Base-by-base conservation (phyloP, 2,797 vertebrate genomes). In the Fratercula arctica region DNA sequence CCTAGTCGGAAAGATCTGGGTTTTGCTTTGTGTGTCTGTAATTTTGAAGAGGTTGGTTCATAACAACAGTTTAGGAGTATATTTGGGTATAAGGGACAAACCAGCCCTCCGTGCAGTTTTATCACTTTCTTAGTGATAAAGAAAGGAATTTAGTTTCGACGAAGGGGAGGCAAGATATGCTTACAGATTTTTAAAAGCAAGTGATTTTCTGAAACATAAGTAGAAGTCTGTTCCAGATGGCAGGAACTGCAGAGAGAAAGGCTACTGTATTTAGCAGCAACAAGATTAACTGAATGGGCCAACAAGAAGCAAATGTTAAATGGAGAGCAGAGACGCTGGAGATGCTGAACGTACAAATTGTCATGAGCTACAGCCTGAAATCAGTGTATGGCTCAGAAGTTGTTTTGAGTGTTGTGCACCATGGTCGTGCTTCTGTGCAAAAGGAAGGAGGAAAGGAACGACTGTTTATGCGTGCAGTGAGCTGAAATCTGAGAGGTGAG, bases 251-350 rank as follows among this genome's bases (percentile, higher is more conserved):
- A 77, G 37, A 79, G 78, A 51, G 70, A 67, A 85, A 87, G 87
- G 56, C 83, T 83, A 37, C 77, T 61, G 41, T 93, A 63, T 93
- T 96, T 94, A 89, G 77, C n/a, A 90, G 77, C 81, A 94, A 85
- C 84, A 95, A 67, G 53, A 94, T 90, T 74, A 93, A 84, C 39
- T 82, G 37, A 85, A 92, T 76, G 43, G 94, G 41, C 70, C 85
- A 96, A 89, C 60, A 85, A 80, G 78, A 93, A 79, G 48, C 84
- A 91, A 93, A 88, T 68, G 50, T 87, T 82, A 84, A 68, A 56
- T 51, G 31, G 80, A 82, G 82, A 95, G 28, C 31, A 45, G 66
- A 88, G 61, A 75, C 35, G 39, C 63, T 84, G 20, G 29, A 82
- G 39, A 23, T 29, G 37, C 25, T 5, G 10, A 75, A 73, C 4